Percentiles rank a stretch among this genome's conserved stretches.
These are phyloP conservation scores for Microcebus tavaratra DNA, from an alignment of 2,113 vertebrate genomes.

Conservation along the genomic window DNA sequence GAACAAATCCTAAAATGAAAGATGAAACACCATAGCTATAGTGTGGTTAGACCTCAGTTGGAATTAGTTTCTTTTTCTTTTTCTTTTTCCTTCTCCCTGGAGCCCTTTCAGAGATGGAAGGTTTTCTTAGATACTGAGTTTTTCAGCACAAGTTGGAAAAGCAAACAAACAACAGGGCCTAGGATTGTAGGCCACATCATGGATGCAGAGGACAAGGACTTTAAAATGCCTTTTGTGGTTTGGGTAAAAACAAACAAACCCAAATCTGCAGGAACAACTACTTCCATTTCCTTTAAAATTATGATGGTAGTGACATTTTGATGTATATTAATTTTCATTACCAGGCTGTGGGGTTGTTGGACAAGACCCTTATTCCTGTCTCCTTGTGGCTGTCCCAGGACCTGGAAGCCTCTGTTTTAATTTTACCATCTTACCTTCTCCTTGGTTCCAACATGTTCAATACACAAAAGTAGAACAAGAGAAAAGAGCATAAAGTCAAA, in stretches of 20 bases:
- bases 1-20: background rate
- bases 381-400: no score
- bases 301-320: background rate
- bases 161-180: background rate
- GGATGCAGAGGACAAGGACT: background rate
- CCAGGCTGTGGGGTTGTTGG: no score
- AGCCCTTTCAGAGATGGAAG: background rate
- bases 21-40: background rate
- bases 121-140: background rate
- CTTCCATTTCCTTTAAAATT: background rate
- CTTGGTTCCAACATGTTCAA: background rate
- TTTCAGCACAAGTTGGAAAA: background rate
- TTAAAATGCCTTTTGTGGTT: background rate
- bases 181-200: background rate
- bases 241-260: background rate
- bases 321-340: background rate
- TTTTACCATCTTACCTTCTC: background rate
- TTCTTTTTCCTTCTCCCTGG: background rate
- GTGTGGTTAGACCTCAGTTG: background rate
- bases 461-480: background rate
- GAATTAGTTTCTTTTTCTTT: background rate
- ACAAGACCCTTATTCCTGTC: background rate
- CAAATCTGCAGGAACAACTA: background rate
- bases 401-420: background rate
- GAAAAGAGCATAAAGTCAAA: background rate